Evolutionary conservation across 1,140 invertebrate genomes (phyloP), one percentile per base, ranked within the genome.

Genomic region (Dendroctonus ponderosae): DNA sequence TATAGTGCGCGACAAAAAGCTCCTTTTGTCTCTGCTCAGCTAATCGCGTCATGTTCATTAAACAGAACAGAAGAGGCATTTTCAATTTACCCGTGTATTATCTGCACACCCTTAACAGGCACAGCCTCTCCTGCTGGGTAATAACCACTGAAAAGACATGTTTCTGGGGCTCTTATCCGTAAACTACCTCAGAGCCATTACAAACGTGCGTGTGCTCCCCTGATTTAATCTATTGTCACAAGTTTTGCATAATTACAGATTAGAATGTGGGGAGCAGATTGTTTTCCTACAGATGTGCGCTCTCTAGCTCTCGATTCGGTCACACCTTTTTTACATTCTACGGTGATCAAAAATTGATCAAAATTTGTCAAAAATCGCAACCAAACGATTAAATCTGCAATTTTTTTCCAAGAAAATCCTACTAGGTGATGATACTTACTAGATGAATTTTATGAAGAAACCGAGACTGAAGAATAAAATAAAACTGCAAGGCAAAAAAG

Each of bases 211-310:
- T 65, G 62, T 57, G 62, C 62, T 65, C 26, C 53, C 62, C 62
- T 46, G 62, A 65, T 65, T 65, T 65, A 65, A 65, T 65, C 62
- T 65, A 56, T 63, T 63, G 62, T 63, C 62, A 56, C 62, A 56
- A 58, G 62, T 65, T 65, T 65, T 65, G 62, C 62, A 65, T 65
- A 65, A 65, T 65, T 54, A 64, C 62, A 64, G 56, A 64, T 64
- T 64, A 64, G 51, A 64, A 64, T 56, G 41, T 54, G 62, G 62
- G 62, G 52, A 52, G 15, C 62, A 39, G 50, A 53, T 41, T 64
- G 38, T 54, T 56, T 53, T 7, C 50, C 11, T 65, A 54, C 62
- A 39, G 14, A 46, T 54, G 44, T 60, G 44, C 26, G 15, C 26
- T 49, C n/a, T 49, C 37, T 60, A 42, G 26, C 26, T 26, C 26